Evolutionary conservation across 2,888 invertebrate genomes (phyloP).

Genomic region (Steromphala cineraria): DNA sequence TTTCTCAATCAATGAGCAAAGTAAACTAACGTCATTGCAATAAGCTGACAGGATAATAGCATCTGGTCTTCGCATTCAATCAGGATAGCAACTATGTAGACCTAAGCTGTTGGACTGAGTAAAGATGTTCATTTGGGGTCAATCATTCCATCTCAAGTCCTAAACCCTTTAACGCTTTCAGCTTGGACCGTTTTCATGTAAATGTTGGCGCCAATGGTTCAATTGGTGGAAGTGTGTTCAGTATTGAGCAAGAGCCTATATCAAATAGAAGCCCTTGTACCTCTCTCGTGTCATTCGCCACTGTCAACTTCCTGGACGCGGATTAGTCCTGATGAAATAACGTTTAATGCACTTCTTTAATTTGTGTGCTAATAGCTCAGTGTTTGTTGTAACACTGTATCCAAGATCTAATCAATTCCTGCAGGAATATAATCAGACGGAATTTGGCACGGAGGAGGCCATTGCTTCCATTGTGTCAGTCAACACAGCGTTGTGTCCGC

Average conservation of each 20-base stretch:
- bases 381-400: neutral
- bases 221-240: neutral
- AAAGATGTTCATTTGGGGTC: neutral
- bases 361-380: neutral
- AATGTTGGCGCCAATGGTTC: neutral
- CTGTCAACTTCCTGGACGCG: neutral
- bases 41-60: too few species aligned
- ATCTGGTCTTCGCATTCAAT: too few species aligned
- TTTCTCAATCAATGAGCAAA: too few species aligned
- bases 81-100: neutral
- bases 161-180: neutral
- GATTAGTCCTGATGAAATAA: neutral
- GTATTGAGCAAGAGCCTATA: neutral
- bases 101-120: neutral
- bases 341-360: neutral
- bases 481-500: neutral
- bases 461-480: neutral
- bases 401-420: neutral
- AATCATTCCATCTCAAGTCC: neutral
- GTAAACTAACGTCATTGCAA: too few species aligned
- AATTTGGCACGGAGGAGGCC: neutral
- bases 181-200: neutral
- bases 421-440: neutral
- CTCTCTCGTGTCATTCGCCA: neutral
- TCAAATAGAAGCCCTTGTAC: neutral